These are phyloP conservation scores for Pagetopsis macropterus DNA, from an alignment of 2,797 vertebrate genomes.

Conservation along the genomic window DNA sequence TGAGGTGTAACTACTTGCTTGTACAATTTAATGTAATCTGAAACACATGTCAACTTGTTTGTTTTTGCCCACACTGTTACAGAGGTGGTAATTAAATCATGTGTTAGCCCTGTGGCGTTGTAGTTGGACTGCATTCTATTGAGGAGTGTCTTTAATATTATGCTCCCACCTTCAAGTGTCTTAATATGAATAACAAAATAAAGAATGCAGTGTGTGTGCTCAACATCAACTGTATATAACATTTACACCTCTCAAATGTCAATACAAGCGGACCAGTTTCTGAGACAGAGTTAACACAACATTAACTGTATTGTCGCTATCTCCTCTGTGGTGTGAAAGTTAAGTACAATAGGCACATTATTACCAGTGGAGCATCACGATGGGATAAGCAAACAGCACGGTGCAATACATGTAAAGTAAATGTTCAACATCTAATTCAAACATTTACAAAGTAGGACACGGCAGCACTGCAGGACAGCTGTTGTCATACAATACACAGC, in stretches of 20 bases:
- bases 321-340: not conserved
- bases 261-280: no score
- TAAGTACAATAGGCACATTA: not conserved
- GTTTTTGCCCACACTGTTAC: not conserved
- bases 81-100: not conserved
- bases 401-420: slow-evolving; percentile 39
- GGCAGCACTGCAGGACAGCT: not conserved
- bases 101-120: not conserved
- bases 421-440: slow-evolving; percentile 22
- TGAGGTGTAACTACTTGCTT: not conserved
- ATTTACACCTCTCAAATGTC: no score
- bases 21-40: no score
- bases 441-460: slow-evolving; percentile 53
- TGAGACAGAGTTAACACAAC: no score
- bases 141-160: not conserved
- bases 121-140: not conserved
- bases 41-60: no score
- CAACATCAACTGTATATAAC: no score
- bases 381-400: slow-evolving; percentile 13
- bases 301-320: not conserved
- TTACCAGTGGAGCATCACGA: not conserved
- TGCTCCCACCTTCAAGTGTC: no score
- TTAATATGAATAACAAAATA: not conserved
- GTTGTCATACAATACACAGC: not conserved
- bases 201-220: not conserved